phyloP scores from a whole-genome alignment of 2,113 vertebrate species.

The Hippocampus abdominalis region DNA sequence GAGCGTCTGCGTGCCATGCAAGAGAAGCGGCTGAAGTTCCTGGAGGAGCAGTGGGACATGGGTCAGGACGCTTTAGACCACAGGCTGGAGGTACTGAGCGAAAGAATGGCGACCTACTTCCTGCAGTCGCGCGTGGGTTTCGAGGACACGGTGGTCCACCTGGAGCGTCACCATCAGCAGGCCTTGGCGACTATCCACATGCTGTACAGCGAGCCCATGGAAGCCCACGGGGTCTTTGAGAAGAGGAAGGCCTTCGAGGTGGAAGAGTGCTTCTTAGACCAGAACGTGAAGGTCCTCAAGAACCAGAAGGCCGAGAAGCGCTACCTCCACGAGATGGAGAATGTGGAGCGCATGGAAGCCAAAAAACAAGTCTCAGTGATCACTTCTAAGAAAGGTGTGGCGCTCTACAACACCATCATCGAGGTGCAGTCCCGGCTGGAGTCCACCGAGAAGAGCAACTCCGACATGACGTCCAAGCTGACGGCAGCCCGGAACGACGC shows the following conservation, averaged over 20 bases:
- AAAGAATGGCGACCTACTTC: background rate
- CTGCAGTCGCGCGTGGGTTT: background rate
- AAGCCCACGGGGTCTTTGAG: constrained; percentile 3
- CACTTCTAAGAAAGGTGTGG: constrained; percentile 6
- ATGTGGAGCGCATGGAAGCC: background rate
- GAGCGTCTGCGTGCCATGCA: constrained; percentile 1
- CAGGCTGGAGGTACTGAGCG: background rate
- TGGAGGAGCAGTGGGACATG: constrained; percentile 1
- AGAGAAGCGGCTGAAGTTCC: background rate
- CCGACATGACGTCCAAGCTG: constrained; percentile 2
- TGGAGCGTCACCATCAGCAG: constrained; percentile 4
- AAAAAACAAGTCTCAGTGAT: background rate
- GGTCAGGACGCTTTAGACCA: background rate
- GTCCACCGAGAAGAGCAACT: background rate
- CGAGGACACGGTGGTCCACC: background rate
- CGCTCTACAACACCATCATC: constrained; percentile 7
- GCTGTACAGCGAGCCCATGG: constrained; percentile 10
- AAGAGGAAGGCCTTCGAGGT: constrained; percentile 8
- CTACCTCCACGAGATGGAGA: background rate
- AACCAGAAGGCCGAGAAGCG: constrained; percentile 3
- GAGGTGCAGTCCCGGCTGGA: constrained; percentile 4
- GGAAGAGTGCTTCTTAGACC: constrained; percentile 5
- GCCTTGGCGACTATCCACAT: constrained; percentile 2
- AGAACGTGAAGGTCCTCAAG: constrained; percentile 11
- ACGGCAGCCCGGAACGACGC: constrained; percentile 1